Conservation (phyloP, 2,113 vertebrate species). For the Scatophagus argus region DNA sequence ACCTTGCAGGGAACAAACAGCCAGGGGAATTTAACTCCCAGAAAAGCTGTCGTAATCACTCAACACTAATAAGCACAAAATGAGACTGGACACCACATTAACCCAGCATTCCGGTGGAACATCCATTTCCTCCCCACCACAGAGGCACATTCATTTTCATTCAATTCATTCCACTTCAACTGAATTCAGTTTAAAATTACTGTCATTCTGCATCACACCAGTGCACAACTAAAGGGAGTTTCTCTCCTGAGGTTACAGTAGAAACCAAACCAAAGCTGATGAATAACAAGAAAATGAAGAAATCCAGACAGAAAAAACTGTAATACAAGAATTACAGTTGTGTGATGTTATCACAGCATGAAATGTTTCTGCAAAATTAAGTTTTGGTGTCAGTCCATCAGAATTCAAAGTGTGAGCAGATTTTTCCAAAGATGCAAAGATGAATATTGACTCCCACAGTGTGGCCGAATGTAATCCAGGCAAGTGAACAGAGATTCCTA, state of each 20-base stretch:
- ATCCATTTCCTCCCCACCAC: constrained; percentile 16
- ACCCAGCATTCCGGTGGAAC: constrained; percentile 48
- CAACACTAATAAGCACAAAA: constrained; percentile 45
- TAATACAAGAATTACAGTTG: neutral
- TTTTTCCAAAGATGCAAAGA: neutral
- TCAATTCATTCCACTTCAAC: constrained; percentile 15
- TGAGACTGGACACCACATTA: constrained; percentile 61
- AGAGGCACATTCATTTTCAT: constrained; percentile 19
- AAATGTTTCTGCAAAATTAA: neutral
- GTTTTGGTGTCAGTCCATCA: neutral
- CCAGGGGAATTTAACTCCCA: constrained; percentile 53
- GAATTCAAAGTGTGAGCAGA: neutral
- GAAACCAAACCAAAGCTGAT: no score
- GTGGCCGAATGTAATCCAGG: no score
- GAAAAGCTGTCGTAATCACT: constrained; percentile 58
- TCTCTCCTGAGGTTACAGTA: neutral
- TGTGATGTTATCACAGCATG: neutral
- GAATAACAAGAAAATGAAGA: neutral
- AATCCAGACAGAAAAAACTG: neutral
- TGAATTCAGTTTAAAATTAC: constrained; percentile 27
- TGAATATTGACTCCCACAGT: no score
- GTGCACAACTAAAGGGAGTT: neutral
- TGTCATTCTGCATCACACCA: neutral
- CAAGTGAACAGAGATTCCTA: neutral
- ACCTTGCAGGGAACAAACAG: constrained; percentile 55